Evolutionary conservation across 2,113 vertebrate species (phyloP).

Genomic region (Poeciliopsis prolifica): DNA sequence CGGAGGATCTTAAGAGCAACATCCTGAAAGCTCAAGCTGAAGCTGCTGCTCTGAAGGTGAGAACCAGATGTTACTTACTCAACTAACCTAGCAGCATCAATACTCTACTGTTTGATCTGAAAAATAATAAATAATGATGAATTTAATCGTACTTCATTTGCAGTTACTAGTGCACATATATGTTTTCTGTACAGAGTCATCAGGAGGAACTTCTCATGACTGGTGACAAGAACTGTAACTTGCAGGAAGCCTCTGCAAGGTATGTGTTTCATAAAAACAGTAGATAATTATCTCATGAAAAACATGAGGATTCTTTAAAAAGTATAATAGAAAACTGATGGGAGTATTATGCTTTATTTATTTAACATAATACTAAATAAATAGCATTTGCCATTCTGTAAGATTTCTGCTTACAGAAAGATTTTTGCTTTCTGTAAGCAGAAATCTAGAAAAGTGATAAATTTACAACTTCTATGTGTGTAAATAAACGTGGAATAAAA

Average conservation of each 20-base stretch:
- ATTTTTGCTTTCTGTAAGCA: background rate
- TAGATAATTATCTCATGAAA: background rate
- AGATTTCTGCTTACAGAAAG: too few relatives aligned
- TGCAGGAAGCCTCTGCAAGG: conserved; percentile 85
- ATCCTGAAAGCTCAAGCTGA: conserved; percentile 92
- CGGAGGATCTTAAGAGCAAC: conserved; percentile 92
- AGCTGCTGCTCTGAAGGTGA: conserved; percentile 86
- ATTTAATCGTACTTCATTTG: background rate
- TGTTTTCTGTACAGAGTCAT: conserved; percentile 68
- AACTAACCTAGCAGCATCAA: background rate
- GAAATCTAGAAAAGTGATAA: background rate
- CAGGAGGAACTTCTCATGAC: conserved; percentile 78
- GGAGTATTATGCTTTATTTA: background rate
- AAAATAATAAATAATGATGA: too few relatives aligned
- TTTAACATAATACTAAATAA: background rate
- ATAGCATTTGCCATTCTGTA: too few relatives aligned
- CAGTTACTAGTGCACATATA: background rate
- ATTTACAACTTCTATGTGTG: background rate
- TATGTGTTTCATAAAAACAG: conserved; percentile 53
- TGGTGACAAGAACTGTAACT: conserved; percentile 82
- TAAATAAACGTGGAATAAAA: too few relatives aligned
- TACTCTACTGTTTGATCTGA: background rate
- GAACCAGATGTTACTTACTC: background rate
- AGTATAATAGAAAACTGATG: background rate
- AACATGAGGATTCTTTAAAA: background rate